Base-by-base conservation (phyloP, 2,797 vertebrate species). In the Acanthornis magna region DNA sequence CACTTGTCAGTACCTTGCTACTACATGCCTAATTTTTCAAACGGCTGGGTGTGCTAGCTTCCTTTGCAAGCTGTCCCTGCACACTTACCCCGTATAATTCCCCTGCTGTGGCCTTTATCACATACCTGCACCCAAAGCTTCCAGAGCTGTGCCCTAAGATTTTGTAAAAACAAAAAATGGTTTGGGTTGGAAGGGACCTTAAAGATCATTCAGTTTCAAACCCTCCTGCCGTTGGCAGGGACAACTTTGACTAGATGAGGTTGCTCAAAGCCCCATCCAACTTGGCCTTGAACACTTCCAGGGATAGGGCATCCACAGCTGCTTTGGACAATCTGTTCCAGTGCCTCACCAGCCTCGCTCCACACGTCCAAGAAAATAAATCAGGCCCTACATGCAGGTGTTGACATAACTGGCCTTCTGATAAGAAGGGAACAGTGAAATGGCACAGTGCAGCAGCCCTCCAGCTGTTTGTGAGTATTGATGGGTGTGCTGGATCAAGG, bases 1-100 rank as follows among this genome's bases (percentile, higher is more conserved):
- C 93, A 91, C 94, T 96, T 96, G 94, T 95, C 88, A 58, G 94
- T 88, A 89, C 80, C 67, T 92, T 95, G 95, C 95, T 93, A 90
- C 92, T 96, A 96, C 95, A 95, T 93, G 96, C 77, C 95, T 95
- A 43, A 74, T 93, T 91, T 96, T 96, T 95, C 93, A 91, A 96
- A 74, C 0, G 18, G 63, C 55, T 92, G 83, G 81, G 62, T 76
- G 82, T 95, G 89, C 87, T 94, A 50, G n/a, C 88, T 95, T 88
- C 92, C 83, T 91, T 47, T 90, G 80, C 48, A 85, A 85, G 86
- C 86, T 5, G 5, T 78, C 81, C 45, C 79, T 83, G 54, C 51
- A 65, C 66, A 57, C 79, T 84, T 8, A 27, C 29, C 47, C 51
- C 40, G 16, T 40, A 10, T 14, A 65, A 32, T 55, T 72, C 27